Percentiles rank a stretch among this genome's conserved stretches.
Conservation (phyloP, 2,888 invertebrate species). For the Augiades crinisus region DNA sequence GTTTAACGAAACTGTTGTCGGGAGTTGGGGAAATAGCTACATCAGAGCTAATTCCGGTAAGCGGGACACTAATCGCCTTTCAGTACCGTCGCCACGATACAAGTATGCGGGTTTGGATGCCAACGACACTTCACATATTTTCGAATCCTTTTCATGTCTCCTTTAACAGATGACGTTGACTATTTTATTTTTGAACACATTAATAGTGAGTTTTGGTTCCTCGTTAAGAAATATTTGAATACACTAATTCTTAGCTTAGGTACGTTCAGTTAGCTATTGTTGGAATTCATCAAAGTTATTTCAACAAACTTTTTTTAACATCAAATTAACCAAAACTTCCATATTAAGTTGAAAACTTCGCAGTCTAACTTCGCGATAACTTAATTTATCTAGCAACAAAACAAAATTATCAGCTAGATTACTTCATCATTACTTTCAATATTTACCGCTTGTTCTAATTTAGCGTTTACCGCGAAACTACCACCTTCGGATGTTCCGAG, state of each 20-base stretch:
- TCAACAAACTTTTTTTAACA: no score
- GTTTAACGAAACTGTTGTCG: constrained; percentile 34
- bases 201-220: constrained; percentile 1
- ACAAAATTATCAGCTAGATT: no score
- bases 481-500: constrained; percentile 8
- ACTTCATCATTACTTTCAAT: no score
- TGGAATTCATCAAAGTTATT: no score
- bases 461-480: constrained; percentile 15
- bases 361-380: no score
- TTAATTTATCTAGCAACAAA: no score
- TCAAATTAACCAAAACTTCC: no score
- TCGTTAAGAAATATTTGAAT: not conserved
- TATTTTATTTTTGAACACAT: constrained; percentile 19
- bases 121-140: constrained; percentile 32
- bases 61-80: constrained; percentile 61
- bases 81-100: constrained; percentile 49
- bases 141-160: constrained; percentile 30
- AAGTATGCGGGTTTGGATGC: constrained; percentile 49
- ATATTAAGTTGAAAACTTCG: no score
- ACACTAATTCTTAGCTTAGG: not conserved
- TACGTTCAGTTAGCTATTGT: no score
- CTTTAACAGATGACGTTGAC: constrained; percentile 6
- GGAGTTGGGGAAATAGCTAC: constrained; percentile 58
- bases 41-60: constrained; percentile 61
- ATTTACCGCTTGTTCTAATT: constrained; percentile 8